Evolutionary conservation across 2,888 invertebrate species (phyloP).

Genomic region (Anagyrus pseudococci): DNA sequence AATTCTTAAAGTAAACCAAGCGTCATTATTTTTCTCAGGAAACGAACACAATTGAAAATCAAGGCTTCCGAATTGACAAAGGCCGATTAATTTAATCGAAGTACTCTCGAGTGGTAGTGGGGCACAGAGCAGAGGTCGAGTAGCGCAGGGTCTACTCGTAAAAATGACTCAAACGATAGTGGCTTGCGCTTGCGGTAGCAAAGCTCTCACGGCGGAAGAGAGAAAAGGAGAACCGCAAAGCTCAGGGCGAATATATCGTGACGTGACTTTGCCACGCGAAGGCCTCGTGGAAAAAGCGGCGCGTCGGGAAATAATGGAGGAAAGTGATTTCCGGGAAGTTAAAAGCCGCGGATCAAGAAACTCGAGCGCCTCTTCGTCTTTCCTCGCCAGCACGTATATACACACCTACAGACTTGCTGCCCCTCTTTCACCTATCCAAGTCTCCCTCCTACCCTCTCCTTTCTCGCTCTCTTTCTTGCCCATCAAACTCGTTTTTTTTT

Average conservation of each 20-base stretch:
- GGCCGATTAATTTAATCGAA: too few species aligned
- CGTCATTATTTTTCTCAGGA: too few species aligned
- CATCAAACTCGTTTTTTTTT: conserved; percentile 21
- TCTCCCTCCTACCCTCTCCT: background rate
- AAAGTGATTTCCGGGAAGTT: conserved; percentile 60
- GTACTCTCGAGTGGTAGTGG: too few species aligned
- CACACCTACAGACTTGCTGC: background rate
- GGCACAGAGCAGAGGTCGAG: too few species aligned
- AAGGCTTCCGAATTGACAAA: too few species aligned
- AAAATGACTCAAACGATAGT: conserved; percentile 30
- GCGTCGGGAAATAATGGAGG: conserved; percentile 56
- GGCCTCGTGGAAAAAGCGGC: conserved; percentile 43
- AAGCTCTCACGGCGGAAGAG: background rate
- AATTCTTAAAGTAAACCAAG: too few species aligned
- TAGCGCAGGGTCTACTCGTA: conserved; percentile 1
- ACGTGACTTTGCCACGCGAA: conserved; percentile 40
- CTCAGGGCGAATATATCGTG: conserved; percentile 33
- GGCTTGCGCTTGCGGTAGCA: background rate
- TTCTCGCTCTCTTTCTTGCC: conserved; percentile 14
- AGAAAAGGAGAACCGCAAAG: conserved; percentile 5
- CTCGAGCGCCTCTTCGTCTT: conserved; percentile 45
- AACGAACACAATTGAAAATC: too few species aligned
- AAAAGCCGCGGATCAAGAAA: conserved; percentile 58
- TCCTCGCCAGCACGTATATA: conserved; percentile 23
- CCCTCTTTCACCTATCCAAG: conserved; percentile 1